phyloP scores from a whole-genome alignment of 2,113 vertebrate genomes.

The Lampris incognitus region DNA sequence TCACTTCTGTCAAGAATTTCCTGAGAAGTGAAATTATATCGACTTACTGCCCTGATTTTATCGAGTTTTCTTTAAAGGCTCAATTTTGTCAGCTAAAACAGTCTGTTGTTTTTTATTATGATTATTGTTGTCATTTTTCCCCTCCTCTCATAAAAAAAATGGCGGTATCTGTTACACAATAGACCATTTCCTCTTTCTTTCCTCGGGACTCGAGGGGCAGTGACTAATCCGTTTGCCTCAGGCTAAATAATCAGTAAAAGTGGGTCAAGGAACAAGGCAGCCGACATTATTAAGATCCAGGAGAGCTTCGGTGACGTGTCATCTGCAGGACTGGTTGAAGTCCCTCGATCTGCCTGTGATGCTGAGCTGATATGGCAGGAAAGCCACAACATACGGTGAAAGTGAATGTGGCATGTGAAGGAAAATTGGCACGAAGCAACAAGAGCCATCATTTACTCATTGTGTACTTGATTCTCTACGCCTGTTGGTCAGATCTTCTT shows the following conservation, averaged over 20 bases:
- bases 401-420: neutral
- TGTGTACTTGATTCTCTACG: no score
- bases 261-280: conserved; percentile 65
- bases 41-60: no score
- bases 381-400: neutral
- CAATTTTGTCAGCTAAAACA: no score
- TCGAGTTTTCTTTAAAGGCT: no score
- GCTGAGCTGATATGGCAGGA: conserved; percentile 17
- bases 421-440: no score
- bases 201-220: conserved; percentile 38
- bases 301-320: conserved; percentile 60
- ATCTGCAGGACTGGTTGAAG: conserved; percentile 47
- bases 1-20: no score
- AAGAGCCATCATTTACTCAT: no score
- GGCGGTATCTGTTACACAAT: conserved; percentile 27
- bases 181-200: conserved; percentile 45
- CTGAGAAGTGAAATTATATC: no score
- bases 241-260: conserved; percentile 72
- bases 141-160: conserved; percentile 26
- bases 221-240: conserved; percentile 59
- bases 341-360: neutral
- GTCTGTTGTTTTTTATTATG: no score
- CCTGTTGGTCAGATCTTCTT: no score
- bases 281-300: conserved; percentile 62
- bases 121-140: no score